Conservation (phyloP, 2,797 vertebrate species). For the Morus bassanus region DNA sequence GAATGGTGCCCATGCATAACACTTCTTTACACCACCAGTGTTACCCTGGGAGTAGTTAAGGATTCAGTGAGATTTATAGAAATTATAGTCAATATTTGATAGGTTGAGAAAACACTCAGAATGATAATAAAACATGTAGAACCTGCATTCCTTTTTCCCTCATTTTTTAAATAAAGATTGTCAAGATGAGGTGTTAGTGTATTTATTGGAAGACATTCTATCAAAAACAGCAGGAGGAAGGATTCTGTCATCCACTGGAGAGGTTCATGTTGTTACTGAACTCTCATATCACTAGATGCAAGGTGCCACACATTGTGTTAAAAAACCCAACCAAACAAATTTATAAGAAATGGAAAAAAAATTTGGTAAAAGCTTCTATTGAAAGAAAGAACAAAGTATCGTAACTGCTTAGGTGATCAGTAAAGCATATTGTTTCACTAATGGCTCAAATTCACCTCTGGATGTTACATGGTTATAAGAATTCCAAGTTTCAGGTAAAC, state of each 20-base stretch:
- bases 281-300: background rate
- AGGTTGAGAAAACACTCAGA: background rate
- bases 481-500: background rate
- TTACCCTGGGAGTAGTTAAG: background rate
- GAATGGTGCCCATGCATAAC: background rate
- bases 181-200: background rate
- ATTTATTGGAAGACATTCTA: background rate
- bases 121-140: background rate
- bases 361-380: background rate
- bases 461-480: background rate
- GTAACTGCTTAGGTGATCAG: background rate
- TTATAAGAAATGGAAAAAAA: background rate
- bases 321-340: background rate
- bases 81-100: background rate
- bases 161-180: background rate
- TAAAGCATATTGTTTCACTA: background rate
- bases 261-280: background rate
- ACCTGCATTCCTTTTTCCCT: accelerated
- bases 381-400: background rate
- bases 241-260: background rate
- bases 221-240: background rate
- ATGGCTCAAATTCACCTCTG: background rate
- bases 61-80: background rate
- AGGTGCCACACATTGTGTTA: background rate
- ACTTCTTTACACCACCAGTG: background rate